Base-by-base conservation (phyloP, 2,888 invertebrate genomes). In the Hypomecis punctinalis region DNA sequence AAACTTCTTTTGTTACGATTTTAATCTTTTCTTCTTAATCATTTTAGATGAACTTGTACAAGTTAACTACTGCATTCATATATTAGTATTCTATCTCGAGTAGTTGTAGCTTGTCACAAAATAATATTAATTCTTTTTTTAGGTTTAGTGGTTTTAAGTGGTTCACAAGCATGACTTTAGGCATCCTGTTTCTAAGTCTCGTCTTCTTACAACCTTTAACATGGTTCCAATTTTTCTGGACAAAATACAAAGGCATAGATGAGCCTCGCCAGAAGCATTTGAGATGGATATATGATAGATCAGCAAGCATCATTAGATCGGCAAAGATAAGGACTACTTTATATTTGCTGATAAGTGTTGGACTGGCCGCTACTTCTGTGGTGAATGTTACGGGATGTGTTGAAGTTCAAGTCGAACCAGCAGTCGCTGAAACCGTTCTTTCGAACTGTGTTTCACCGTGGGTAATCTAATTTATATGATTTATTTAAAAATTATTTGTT, bases 211-310 rank as follows among this genome's bases (percentile, higher is more conserved):
- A 97, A 60, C 95, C 96, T 0, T 79, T 96, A 6, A 95, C 95
- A 0, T 97, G 97, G 97, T 95, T 96, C 67, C 95, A 96, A 77
- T 96, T 96, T 73, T 77, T 96, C 0, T 97, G 96, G 96, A 87
- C 85, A 0, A 88, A 90, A 70, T 85, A 85, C 60, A 85, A 82
- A 70, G 90, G 94, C 11, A 85, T 94, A n/a, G 89, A 93, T 11
- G 93, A 94, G 66, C 96, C 96, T 0, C 86, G 85, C 42, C 94
- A 94, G 68, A 81, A 75, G 67, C 76, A 94, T 7, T 77, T 96
- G 1, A 87, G 93, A 49, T 89, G 90, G 56, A 83, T 96, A 36
- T 96, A 95, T 74, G 94, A 94, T 54, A 84, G 94, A 37, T 96
- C 96, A 0, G 86, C 94, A 39, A 80, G 78, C 43, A 94, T 97